These are phyloP conservation scores for Bambusicola thoracicus DNA, from an alignment of 2,113 vertebrate species.

Conservation along the genomic window DNA sequence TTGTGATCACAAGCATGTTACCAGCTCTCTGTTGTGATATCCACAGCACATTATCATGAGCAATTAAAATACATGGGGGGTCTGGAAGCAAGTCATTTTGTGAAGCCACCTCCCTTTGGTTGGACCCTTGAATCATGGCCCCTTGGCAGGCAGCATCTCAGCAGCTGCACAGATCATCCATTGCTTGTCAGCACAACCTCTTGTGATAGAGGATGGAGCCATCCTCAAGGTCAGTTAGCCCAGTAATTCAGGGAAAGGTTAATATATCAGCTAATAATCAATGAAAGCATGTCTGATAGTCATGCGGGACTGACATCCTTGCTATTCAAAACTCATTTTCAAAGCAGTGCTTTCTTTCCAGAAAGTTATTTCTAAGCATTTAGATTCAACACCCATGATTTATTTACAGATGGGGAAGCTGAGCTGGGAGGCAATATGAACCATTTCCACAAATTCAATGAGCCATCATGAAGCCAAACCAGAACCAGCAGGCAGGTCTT, in stretches of 20 bases:
- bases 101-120: not conserved
- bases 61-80: not conserved
- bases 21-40: not conserved
- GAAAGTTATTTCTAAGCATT: not conserved
- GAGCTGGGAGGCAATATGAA: not conserved
- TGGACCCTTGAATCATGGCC: not conserved
- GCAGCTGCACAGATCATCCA: not conserved
- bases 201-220: not conserved
- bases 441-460: not conserved
- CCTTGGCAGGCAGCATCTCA: not conserved
- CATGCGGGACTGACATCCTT: not conserved
- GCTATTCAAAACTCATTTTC: not conserved
- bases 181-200: not conserved
- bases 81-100: not conserved
- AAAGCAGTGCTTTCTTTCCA: not conserved
- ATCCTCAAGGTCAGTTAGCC: not conserved
- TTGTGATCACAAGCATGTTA: not conserved
- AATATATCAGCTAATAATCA: not conserved
- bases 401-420: not conserved
- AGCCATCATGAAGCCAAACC: not conserved
- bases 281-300: not conserved
- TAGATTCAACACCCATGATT: not conserved
- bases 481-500: not conserved
- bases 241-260: not conserved
- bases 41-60: not conserved